phyloP scores from a whole-genome alignment of 2,797 vertebrate genomes.

The Hemitrygon akajei region DNA sequence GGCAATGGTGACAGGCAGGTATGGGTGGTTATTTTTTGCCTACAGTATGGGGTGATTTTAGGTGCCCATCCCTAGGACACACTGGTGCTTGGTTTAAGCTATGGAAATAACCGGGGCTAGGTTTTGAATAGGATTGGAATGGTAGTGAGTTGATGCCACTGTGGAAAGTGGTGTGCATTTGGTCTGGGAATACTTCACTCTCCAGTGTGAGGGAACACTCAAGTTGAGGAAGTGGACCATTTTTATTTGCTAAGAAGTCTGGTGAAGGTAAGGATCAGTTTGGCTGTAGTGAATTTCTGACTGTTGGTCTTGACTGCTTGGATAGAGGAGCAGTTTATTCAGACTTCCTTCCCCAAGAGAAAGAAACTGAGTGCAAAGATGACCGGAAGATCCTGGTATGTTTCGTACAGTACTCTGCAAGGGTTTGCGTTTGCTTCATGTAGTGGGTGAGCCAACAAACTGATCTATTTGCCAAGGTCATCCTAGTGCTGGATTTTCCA shows the following conservation, averaged over 20 bases:
- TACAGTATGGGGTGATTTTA: background rate
- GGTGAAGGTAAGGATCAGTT: background rate
- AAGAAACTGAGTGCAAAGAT: background rate
- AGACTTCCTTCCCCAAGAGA: background rate
- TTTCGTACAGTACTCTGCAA: background rate
- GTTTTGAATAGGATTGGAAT: background rate
- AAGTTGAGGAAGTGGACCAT: background rate
- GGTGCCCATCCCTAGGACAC: background rate
- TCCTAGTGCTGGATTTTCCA: background rate
- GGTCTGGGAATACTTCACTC: background rate
- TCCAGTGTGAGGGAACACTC: background rate
- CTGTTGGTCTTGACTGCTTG: background rate
- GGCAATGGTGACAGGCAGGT: no score
- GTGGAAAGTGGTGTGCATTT: no score
- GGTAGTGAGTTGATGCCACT: background rate
- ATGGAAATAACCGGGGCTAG: background rate
- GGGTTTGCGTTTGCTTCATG: background rate
- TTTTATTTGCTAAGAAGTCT: background rate
- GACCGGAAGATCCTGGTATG: background rate
- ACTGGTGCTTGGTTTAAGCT: background rate
- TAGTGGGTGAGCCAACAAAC: background rate
- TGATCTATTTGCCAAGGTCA: background rate
- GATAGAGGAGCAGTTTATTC: background rate
- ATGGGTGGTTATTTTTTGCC: no score
- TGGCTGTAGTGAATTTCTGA: background rate